Evolutionary conservation across 2,113 vertebrate genomes (phyloP).

Genomic region (Amblyornis subalaris): DNA sequence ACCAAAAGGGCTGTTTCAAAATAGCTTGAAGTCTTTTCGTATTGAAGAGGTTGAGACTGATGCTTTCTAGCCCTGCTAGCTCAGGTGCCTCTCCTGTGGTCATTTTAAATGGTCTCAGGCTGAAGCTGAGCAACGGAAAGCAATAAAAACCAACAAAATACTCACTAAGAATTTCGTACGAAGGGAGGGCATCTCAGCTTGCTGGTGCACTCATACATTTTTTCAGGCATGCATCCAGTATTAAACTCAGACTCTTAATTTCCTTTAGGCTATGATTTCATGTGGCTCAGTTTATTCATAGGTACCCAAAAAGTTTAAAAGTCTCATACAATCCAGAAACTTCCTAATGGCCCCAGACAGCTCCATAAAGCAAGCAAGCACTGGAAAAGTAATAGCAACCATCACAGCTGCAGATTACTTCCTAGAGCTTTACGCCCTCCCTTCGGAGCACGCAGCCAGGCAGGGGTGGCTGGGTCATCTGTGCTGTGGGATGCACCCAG

Average conservation of each 20-base stretch:
- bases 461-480: not conserved
- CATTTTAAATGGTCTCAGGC: not conserved
- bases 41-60: not conserved
- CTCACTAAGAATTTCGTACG: not conserved
- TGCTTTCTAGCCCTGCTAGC: not conserved
- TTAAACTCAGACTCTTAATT: conserved; percentile 41
- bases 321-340: not conserved
- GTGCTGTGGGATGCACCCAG: not conserved
- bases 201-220: not conserved
- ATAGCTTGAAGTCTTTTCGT: not conserved
- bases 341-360: conserved; percentile 23
- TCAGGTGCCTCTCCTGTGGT: not conserved
- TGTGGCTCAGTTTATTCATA: conserved; percentile 1
- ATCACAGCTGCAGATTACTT: not conserved
- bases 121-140: not conserved
- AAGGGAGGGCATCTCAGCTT: not conserved
- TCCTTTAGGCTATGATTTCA: conserved; percentile 35
- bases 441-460: not conserved
- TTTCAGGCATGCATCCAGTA: conserved; percentile 17
- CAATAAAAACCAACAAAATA: not conserved
- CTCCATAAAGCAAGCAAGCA: not conserved
- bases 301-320: not conserved
- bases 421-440: not conserved
- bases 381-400: conserved; percentile 21
- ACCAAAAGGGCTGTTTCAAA: not conserved